Evolutionary conservation across 2,797 vertebrate species (phyloP).

Genomic region (Falco biarmicus): DNA sequence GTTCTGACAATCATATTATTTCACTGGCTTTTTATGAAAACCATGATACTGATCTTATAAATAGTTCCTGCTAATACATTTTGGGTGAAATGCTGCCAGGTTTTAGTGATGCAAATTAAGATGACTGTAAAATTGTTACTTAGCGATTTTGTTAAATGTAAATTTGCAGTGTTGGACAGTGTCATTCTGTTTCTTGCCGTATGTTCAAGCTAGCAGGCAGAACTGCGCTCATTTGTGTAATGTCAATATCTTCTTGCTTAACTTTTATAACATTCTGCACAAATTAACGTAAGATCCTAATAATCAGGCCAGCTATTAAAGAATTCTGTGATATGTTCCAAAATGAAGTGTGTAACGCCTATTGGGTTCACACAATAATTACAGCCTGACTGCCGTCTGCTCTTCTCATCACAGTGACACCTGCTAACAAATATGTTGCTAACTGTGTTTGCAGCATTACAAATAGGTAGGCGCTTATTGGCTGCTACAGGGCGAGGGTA

Average conservation of each 20-base stretch:
- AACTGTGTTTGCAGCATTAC: slow-evolving; percentile 72
- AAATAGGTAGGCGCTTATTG: slow-evolving; percentile 62
- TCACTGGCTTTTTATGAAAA: slow-evolving; percentile 65
- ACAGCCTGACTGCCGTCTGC: slow-evolving; percentile 71
- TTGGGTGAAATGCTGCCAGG: slow-evolving; percentile 75
- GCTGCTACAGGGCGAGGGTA: slow-evolving; percentile 5
- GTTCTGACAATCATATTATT: slow-evolving; percentile 59
- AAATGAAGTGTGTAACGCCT: slow-evolving; percentile 63
- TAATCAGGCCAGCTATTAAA: slow-evolving; percentile 58
- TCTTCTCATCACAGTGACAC: slow-evolving; percentile 72
- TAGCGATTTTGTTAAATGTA: slow-evolving; percentile 78
- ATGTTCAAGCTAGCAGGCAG: slow-evolving; percentile 73
- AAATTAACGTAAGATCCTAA: slow-evolving; percentile 61
- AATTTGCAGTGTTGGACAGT: slow-evolving; percentile 74
- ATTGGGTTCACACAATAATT: slow-evolving; percentile 73
- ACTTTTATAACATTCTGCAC: slow-evolving; percentile 70
- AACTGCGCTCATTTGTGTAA: slow-evolving; percentile 76
- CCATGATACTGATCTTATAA: slow-evolving; percentile 74
- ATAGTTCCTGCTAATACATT: slow-evolving; percentile 77
- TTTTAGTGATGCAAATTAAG: slow-evolving; percentile 81
- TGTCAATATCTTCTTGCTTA: slow-evolving; percentile 76
- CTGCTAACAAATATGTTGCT: slow-evolving; percentile 74
- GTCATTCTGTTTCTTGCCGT: slow-evolving; percentile 76
- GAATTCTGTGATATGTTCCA: slow-evolving; percentile 67
- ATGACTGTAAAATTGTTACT: slow-evolving; percentile 81